Evolutionary conservation across 2,113 vertebrate species (phyloP).

Genomic region (Podocnemis expansa): DNA sequence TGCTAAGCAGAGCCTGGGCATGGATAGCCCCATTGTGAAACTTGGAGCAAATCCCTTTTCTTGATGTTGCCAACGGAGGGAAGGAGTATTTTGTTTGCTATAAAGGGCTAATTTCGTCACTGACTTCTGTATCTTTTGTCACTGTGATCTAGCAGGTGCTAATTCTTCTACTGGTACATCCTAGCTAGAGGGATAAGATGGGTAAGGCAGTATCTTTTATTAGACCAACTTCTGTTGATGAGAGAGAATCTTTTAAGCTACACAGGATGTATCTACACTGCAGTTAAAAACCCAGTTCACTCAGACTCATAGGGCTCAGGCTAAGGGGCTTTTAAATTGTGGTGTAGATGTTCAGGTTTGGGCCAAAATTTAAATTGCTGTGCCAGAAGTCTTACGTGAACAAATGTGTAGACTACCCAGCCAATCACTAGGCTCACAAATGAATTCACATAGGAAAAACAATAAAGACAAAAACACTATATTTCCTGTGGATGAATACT

Average conservation of each 20-base stretch:
- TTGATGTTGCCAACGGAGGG: background rate
- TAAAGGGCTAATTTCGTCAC: background rate
- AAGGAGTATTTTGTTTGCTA: background rate
- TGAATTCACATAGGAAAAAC: background rate
- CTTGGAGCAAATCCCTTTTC: constrained; percentile 5
- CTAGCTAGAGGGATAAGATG: background rate
- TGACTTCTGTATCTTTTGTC: background rate
- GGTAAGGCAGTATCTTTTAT: background rate
- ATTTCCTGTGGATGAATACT: background rate
- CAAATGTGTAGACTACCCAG: background rate
- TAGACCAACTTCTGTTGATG: background rate
- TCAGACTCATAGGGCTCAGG: background rate
- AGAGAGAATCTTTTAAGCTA: background rate
- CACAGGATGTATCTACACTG: background rate
- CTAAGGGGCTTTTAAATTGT: background rate
- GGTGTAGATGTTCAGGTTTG: background rate
- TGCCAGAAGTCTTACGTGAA: background rate
- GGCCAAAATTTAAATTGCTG: background rate
- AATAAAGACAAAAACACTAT: background rate
- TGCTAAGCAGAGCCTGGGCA: background rate
- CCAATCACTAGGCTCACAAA: background rate
- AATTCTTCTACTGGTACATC: background rate
- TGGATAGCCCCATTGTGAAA: background rate
- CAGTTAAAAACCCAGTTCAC: background rate
- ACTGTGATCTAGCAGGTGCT: background rate